phyloP scores from a whole-genome alignment of 2,888 invertebrate genomes.

The Elysia crispata region DNA sequence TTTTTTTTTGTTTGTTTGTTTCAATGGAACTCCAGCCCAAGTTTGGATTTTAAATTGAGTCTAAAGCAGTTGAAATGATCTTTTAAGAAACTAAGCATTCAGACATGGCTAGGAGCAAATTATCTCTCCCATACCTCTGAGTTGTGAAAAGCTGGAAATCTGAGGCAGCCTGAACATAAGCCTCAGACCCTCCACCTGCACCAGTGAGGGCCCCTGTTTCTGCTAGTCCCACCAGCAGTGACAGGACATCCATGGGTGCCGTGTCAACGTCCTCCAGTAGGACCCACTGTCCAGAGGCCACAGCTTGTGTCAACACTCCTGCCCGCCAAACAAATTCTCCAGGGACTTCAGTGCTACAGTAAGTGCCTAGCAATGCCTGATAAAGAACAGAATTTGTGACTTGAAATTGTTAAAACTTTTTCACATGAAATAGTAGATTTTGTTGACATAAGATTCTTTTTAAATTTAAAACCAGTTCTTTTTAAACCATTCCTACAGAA shows the following conservation, averaged over 20 bases:
- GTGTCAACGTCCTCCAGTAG: slow-evolving; percentile 96
- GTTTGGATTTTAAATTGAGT: no score
- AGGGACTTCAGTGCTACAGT: slow-evolving; percentile 95
- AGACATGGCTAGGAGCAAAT: no score
- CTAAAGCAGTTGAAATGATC: no score
- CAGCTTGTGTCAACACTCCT: slow-evolving; percentile 89
- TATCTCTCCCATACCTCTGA: slow-evolving; percentile 81
- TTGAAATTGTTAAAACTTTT: no score
- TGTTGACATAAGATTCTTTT: no score
- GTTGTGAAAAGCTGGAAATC: slow-evolving; percentile 96
- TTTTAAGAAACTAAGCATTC: no score
- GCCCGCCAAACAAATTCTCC: slow-evolving; percentile 98
- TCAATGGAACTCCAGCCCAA: no score
- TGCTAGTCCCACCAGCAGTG: slow-evolving; percentile 89
- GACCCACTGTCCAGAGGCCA: slow-evolving; percentile 84
- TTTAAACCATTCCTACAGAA: no score
- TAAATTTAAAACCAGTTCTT: no score
- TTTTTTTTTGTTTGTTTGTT: no score
- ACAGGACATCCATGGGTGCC: slow-evolving; percentile 94
- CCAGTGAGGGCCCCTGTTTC: slow-evolving; percentile 90
- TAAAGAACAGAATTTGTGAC: no score
- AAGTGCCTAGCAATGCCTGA: slow-evolving; percentile 90
- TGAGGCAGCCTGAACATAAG: slow-evolving; percentile 84
- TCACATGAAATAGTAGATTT: no score
- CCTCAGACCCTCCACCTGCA: slow-evolving; percentile 90